A percentile compares a stretch with the other conserved stretches of the same genome.
Evolutionary conservation across 2,113 vertebrate genomes (phyloP).

Genomic region (Nematolebias whitei): DNA sequence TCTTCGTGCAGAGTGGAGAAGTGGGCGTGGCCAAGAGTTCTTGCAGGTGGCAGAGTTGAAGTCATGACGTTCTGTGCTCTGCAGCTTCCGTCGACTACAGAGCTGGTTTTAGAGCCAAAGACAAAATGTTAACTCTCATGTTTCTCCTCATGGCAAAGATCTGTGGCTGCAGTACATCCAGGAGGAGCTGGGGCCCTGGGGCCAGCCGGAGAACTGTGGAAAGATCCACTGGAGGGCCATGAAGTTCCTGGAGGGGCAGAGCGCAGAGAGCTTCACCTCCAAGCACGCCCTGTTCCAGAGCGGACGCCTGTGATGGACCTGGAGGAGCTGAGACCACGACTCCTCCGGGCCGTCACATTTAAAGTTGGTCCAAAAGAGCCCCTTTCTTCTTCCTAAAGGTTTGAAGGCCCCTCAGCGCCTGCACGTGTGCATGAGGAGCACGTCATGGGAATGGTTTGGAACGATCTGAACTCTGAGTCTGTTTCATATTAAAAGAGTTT

Average conservation of each 20-base stretch:
- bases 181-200: constrained; percentile 85
- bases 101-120: neutral
- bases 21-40: too few relatives aligned
- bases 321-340: neutral
- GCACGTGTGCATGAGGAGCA: too few relatives aligned
- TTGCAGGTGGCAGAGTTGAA: too few relatives aligned
- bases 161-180: constrained; percentile 94
- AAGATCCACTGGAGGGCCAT: constrained; percentile 95
- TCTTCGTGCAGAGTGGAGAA: too few relatives aligned
- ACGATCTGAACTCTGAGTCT: neutral
- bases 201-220: constrained; percentile 88
- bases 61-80: too few relatives aligned
- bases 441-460: too few relatives aligned
- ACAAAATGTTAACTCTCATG: neutral
- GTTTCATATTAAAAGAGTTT: constrained; percentile 44
- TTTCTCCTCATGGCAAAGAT: constrained; percentile 72
- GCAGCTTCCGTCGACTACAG: neutral
- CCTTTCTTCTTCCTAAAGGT: neutral
- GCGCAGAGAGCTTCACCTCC: constrained; percentile 86
- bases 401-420: too few relatives aligned
- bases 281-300: constrained; percentile 90
- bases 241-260: constrained; percentile 87
- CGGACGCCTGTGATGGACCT: constrained; percentile 77
- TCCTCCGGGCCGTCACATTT: neutral
- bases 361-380: neutral